Evolutionary conservation across 2,113 vertebrate genomes (phyloP).

Genomic region (Laticauda colubrina): DNA sequence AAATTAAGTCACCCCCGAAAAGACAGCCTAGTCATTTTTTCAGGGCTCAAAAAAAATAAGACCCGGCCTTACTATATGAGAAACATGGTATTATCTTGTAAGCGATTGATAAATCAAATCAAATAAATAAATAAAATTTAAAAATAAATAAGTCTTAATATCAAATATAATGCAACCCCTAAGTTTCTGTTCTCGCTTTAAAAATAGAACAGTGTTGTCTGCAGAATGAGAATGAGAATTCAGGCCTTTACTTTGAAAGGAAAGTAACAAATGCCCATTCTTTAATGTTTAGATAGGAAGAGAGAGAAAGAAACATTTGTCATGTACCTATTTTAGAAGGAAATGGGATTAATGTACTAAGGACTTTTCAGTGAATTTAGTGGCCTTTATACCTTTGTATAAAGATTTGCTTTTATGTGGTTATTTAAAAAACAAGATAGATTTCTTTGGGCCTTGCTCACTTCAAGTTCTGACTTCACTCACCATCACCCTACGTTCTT

Average conservation of each 20-base stretch:
- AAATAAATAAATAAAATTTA: too few relatives aligned
- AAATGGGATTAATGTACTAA: background rate
- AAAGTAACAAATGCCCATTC: background rate
- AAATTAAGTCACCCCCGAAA: too few relatives aligned
- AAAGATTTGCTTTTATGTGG: background rate
- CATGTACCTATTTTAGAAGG: background rate
- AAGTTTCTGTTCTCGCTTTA: constrained; percentile 30
- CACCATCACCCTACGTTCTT: background rate
- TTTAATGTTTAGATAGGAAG: background rate
- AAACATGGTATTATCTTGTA: too few relatives aligned
- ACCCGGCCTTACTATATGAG: too few relatives aligned
- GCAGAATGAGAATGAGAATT: background rate
- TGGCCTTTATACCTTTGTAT: background rate
- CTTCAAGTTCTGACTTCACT: background rate
- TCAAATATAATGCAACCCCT: constrained; percentile 24
- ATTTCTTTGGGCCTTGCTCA: background rate
- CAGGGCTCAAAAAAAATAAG: too few relatives aligned
- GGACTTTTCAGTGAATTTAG: constrained; percentile 1
- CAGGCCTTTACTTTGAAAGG: background rate
- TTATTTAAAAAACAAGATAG: background rate
- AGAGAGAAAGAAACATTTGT: background rate
- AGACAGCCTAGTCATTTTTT: too few relatives aligned
- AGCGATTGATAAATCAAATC: too few relatives aligned
- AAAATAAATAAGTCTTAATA: constrained; percentile 7
- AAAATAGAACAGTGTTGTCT: constrained; percentile 37